Evolutionary conservation across 2,888 invertebrate genomes (phyloP), one percentile per base, ranked within the genome.

Genomic region (Phania funesta): DNA sequence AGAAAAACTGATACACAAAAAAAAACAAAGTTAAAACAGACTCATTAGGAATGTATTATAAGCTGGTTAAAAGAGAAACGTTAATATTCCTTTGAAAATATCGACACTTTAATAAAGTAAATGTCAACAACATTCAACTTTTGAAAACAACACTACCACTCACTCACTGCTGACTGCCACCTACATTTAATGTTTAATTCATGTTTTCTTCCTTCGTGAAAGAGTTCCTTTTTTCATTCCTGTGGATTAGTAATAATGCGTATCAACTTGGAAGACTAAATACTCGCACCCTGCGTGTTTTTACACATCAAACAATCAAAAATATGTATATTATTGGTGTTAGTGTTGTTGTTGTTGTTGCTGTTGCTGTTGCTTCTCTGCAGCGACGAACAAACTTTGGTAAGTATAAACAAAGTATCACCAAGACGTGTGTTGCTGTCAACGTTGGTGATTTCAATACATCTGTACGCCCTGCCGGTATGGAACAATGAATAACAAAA

Each of bases 31-130:
- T 13, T 16, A 41, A 41, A 3, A 5, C 20, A 41, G 44, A 32
- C 26, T 13, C 60, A 35, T 46, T 32, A 44, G 24, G 41, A 35
- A 60, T 80, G 9, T 35, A 13, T 48, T 38, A 41, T 29, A 22
- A 62, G 26, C 16, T 50, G 38, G 32, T 3, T 18, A 13, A 32
- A 38, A 29, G n/a, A 8, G 26, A 77, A 50, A 73, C 56, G 32
- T 58, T 41, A 48, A 78, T 65, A 60, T 60, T 75, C 32, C 50
- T 75, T 78, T 52, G 46, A 65, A 78, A 82, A 70, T 48, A 54
- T 60, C 70, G 70, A 78, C 74, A 78, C 78, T 75, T 82, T 78
- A 78, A 82, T 82, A 74, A 68, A 78, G 74, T 71, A 65, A 82
- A 82, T 74, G 74, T 78, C 82, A 82, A 82, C 74, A 82, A 58